A percentile compares a stretch with the other conserved stretches of the same genome.
phyloP scores from a whole-genome alignment of 64 coral and sea anemone genomes.

The Catalaphyllia jardinei region DNA sequence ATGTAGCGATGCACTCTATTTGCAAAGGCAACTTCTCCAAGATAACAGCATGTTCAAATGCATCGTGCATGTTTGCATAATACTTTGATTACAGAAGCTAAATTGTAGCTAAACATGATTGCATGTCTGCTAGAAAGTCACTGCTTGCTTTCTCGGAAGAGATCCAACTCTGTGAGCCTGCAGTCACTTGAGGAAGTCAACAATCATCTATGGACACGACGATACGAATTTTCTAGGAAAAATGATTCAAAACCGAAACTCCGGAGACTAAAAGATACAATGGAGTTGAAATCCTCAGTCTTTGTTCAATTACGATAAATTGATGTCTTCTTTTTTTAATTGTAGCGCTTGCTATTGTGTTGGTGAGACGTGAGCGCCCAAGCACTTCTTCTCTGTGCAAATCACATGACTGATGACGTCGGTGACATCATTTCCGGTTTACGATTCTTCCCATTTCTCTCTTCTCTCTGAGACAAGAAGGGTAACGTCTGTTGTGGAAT shows the following conservation, averaged over 20 bases:
- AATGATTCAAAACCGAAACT: not conserved
- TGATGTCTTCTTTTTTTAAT: not conserved
- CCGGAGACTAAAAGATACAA: not conserved
- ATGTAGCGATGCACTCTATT: constrained; percentile 97
- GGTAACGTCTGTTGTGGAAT: not conserved
- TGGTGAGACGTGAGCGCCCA: not conserved
- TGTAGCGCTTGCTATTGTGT: not conserved
- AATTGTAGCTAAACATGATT: not conserved
- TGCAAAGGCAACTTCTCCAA: constrained; percentile 91
- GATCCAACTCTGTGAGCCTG: constrained; percentile 25
- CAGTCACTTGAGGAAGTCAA: not conserved
- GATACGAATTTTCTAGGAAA: not conserved
- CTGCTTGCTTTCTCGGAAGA: not conserved
- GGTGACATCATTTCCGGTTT: constrained; percentile 10
- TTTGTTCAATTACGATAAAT: not conserved
- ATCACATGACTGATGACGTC: constrained; percentile 45
- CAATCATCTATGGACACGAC: not conserved
- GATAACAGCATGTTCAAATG: constrained; percentile 98
- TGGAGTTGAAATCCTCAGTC: not conserved
- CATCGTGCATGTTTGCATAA: constrained; percentile 93
- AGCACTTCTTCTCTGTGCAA: not conserved
- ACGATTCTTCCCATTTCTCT: not conserved
- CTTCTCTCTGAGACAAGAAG: not conserved
- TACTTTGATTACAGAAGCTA: constrained; percentile 16
- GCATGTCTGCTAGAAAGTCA: not conserved